These are phyloP conservation scores for Cirrhinus mrigala DNA, from an alignment of 2,797 vertebrate genomes.

Conservation along the genomic window DNA sequence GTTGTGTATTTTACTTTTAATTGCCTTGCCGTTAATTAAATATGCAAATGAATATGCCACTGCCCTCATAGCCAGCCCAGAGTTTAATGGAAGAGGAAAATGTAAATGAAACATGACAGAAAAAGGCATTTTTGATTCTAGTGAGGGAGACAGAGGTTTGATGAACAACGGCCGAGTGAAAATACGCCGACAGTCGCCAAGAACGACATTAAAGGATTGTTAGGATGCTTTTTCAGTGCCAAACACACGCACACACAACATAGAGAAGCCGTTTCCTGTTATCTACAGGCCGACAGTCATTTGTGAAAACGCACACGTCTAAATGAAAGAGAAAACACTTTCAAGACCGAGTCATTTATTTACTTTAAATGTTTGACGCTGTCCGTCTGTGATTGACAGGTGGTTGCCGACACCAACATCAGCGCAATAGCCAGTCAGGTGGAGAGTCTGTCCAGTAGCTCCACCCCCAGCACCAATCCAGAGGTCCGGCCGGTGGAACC, in stretches of 20 bases:
- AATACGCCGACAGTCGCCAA: conserved; percentile 14
- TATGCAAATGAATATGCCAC: conserved; percentile 64
- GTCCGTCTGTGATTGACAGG: conserved; percentile 70
- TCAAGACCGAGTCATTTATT: neutral
- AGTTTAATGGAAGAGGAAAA: conserved; percentile 47
- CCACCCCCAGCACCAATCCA: conserved; percentile 65
- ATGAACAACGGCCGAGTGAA: conserved; percentile 45
- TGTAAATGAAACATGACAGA: conserved; percentile 18
- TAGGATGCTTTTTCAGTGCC: conserved; percentile 51
- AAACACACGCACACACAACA: conserved; percentile 48
- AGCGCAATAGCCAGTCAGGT: conserved; percentile 90
- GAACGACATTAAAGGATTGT: conserved; percentile 44
- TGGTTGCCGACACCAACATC: conserved; percentile 95
- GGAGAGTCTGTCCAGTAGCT: conserved; percentile 84
- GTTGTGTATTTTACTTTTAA: conserved; percentile 67
- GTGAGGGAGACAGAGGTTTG: conserved; percentile 23
- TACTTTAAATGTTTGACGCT: neutral
- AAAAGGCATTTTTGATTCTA: conserved; percentile 17
- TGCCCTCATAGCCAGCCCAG: conserved; percentile 49
- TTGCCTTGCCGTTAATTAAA: conserved; percentile 70
- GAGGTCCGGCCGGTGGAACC: conserved; percentile 78
- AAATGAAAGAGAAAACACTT: neutral
- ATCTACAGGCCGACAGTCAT: conserved; percentile 53
- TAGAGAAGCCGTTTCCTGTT: conserved; percentile 29
- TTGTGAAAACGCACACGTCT: conserved; percentile 27